A percentile compares a stretch with the other conserved stretches of the same genome.
Conservation (phyloP, 2,797 vertebrate species). For the Aplochiton taeniatus region DNA sequence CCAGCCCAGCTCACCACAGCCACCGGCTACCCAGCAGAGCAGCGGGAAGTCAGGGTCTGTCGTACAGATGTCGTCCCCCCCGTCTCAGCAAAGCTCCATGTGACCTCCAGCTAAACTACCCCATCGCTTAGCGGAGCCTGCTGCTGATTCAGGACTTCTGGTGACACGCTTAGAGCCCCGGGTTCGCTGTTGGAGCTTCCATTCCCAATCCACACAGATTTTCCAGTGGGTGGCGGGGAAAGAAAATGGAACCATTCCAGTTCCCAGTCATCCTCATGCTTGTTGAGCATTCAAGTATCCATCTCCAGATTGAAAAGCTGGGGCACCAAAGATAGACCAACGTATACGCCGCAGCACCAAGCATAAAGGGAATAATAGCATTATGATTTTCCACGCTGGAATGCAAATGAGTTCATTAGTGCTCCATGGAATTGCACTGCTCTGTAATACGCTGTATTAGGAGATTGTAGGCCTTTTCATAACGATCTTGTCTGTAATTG, state of each 20-base stretch:
- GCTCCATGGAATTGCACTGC: neutral
- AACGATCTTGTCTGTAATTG: constrained; percentile 23
- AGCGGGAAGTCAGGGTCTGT: neutral
- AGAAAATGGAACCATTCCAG: constrained; percentile 49
- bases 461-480: constrained; percentile 25
- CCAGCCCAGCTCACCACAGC: no score
- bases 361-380: neutral
- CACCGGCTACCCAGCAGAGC: no score
- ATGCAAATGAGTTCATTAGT: constrained; percentile 27
- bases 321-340: constrained; percentile 26
- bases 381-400: constrained; percentile 20
- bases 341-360: constrained; percentile 26
- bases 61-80: no score
- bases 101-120: constrained; percentile 59
- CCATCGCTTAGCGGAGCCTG: constrained; percentile 52
- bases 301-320: constrained; percentile 50
- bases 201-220: constrained; percentile 69
- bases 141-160: constrained; percentile 62
- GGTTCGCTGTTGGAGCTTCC: constrained; percentile 68
- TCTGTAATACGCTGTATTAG: constrained; percentile 16
- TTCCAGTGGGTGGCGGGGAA: constrained; percentile 60
- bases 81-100: constrained; percentile 22
- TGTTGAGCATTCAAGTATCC: constrained; percentile 53
- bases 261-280: constrained; percentile 57
- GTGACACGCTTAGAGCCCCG: constrained; percentile 58